Base-by-base conservation (phyloP, 2,113 vertebrate species). In the Sisor rabdophorus region DNA sequence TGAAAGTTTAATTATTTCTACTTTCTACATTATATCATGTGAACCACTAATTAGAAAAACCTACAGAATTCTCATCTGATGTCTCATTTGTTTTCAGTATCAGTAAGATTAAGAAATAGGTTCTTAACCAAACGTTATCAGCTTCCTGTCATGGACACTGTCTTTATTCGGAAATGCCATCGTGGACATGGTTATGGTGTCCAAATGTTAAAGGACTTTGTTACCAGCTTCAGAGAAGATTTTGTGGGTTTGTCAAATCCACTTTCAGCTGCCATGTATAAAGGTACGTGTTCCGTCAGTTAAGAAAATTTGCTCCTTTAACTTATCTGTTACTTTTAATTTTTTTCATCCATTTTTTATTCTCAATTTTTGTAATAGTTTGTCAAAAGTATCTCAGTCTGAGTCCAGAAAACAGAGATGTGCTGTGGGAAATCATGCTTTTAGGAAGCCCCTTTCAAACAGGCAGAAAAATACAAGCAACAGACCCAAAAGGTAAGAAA, bases 121-220 rank as follows among this genome's bases (percentile, higher is more conserved):
- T 84, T 81, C 32, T 17, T 84, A 67, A 87, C 36, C 40, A 86
- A 89, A 58, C 84, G 67, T 65, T 96, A 94, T 52, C 89, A 87
- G 12, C 81, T 97, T 76, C 88, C 95, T 53, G 92, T 98, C 73
- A 89, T 98, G 85, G 92, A 98, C 81, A 94, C 95, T 28, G 85
- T 95, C 72, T 96, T 94, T 87, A 85, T 98, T 48, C 93, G 94
- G 71, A 95, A 93, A 79, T 80, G 86, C 73, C 83, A 93, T 30
- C 88, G 89, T 81, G 90, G 85, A 26, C 92, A 82, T 69, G 93
- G 93, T 53, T 84, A 83, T 73, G 93, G 90, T 0, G 80, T 97
- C 20, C 86, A 89, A 6, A 95, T 98, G 63, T 84, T 98, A 79
- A 91, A 95, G 81, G 94, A 98, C 84, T 98, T 93, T 83, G 93